These are phyloP conservation scores for Cantharis lateralis DNA, from an alignment of 2,888 invertebrate genomes.

Conservation along the genomic window DNA sequence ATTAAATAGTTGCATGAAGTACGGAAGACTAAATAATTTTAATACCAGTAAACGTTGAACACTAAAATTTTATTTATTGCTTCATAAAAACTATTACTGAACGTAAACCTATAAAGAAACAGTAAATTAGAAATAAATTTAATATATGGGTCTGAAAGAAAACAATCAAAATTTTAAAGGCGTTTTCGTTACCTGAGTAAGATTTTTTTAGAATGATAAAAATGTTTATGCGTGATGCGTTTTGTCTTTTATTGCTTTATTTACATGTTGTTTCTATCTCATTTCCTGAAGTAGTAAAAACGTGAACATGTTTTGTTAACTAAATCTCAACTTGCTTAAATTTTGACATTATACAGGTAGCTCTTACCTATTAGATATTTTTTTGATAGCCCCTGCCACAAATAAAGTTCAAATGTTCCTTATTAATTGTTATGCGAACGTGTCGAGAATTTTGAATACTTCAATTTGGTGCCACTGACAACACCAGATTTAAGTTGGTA, in stretches of 20 bases:
- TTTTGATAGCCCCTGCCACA: background rate
- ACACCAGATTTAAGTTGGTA: background rate
- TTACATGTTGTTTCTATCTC: conserved; percentile 48
- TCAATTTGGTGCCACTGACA: background rate
- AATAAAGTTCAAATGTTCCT: background rate
- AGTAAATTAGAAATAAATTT: conserved; percentile 27
- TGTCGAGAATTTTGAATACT: background rate
- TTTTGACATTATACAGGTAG: background rate
- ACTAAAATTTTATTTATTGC: conserved; percentile 14
- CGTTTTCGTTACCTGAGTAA: conserved; percentile 46
- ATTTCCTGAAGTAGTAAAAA: conserved; percentile 51
- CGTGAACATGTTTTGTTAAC: conserved; percentile 46
- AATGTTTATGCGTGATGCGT: conserved; percentile 51
- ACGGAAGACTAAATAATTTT: conserved; percentile 1
- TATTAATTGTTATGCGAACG: background rate
- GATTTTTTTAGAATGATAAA: conserved; percentile 47
- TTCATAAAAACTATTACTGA: conserved; percentile 1
- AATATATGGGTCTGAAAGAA: conserved; percentile 30
- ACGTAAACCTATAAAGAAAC: conserved; percentile 20
- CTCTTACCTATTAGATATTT: background rate
- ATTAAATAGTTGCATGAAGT: background rate
- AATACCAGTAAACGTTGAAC: conserved; percentile 9
- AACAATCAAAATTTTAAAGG: conserved; percentile 47
- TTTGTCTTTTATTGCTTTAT: conserved; percentile 50
- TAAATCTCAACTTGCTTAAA: conserved; percentile 31